Evolutionary conservation across 2,113 vertebrate species (phyloP).

Genomic region (Martes martes): DNA sequence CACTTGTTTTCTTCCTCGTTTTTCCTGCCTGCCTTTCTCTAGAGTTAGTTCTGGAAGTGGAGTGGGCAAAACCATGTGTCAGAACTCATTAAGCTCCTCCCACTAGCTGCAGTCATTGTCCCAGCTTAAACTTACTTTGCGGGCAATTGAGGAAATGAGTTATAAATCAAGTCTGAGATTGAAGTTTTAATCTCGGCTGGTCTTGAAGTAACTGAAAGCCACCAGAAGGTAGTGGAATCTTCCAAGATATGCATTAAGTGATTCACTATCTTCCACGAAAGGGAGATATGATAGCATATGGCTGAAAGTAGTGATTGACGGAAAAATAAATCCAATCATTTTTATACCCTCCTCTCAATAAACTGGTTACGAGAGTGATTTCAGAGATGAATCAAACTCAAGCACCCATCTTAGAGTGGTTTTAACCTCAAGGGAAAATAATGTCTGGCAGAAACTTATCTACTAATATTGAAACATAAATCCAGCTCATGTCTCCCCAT

Average conservation of each 20-base stretch:
- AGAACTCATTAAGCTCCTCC: background rate
- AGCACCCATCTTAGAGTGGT: background rate
- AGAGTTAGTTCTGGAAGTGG: background rate
- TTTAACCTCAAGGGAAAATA: slow-evolving; percentile 25
- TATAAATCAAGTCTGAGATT: background rate
- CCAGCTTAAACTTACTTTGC: background rate
- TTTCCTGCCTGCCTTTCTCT: background rate
- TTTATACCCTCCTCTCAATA: background rate
- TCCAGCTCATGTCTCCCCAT: background rate
- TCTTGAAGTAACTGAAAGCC: background rate
- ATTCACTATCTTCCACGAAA: background rate
- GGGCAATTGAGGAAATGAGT: background rate
- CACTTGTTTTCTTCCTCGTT: background rate
- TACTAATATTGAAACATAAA: slow-evolving; percentile 42
- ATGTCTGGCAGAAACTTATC: background rate
- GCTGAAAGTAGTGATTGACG: background rate
- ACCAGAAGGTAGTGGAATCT: background rate
- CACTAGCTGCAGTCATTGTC: background rate
- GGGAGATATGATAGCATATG: background rate
- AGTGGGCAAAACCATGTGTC: background rate
- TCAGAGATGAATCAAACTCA: slow-evolving; percentile 37
- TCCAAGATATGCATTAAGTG: background rate
- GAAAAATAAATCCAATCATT: slow-evolving; percentile 3
- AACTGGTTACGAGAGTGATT: slow-evolving; percentile 28
- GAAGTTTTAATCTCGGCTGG: background rate